Percentiles rank a stretch among this genome's conserved stretches.
Evolutionary conservation across 2,797 vertebrate genomes (phyloP).

Genomic region (Dermochelys coriacea): DNA sequence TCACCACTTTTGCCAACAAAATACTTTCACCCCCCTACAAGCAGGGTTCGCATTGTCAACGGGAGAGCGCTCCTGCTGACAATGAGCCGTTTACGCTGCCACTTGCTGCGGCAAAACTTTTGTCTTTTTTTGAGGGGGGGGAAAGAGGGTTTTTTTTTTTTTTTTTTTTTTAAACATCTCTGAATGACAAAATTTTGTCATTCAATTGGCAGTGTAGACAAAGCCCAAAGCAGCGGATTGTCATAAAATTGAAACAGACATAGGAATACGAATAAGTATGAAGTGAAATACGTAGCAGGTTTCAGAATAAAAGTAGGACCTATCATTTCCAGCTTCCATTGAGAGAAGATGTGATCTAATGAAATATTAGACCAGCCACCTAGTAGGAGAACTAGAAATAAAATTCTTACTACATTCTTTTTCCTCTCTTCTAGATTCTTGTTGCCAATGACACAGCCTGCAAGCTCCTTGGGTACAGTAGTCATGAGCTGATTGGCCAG

Average conservation of each 20-base stretch:
- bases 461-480: constrained; percentile 87
- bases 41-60: too few species aligned
- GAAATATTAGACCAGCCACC: neutral
- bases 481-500: constrained; percentile 86
- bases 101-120: too few species aligned
- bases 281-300: neutral
- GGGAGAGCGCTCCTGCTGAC: too few species aligned
- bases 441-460: constrained; percentile 90
- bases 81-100: too few species aligned
- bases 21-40: too few species aligned
- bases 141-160: too few species aligned
- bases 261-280: neutral
- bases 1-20: too few species aligned
- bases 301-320: neutral
- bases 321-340: neutral
- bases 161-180: too few species aligned
- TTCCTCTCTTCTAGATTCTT: constrained; percentile 82
- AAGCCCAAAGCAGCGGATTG: neutral
- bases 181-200: too few species aligned
- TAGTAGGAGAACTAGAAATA: neutral
- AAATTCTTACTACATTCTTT: neutral
- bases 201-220: too few species aligned
- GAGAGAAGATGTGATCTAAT: neutral
- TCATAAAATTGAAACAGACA: neutral
- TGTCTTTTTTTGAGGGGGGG: too few species aligned